Conservation (phyloP, 1,140 invertebrate genomes). For the Pseudobourletiella spinata region DNA sequence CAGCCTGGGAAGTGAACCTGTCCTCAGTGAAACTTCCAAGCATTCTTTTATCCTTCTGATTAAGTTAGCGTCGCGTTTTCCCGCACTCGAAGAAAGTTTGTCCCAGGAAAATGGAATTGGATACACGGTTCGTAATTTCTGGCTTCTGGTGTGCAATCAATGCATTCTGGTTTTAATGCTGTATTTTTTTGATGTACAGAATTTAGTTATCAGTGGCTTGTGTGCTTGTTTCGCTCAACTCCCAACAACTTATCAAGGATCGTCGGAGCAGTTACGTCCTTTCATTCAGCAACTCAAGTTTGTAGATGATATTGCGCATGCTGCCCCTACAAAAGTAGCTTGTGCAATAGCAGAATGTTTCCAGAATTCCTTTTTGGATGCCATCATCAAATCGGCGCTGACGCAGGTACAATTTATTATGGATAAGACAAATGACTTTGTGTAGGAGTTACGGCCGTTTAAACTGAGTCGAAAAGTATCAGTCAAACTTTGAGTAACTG, state of each 20-base stretch:
- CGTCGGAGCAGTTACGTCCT: slow-evolving; percentile 21
- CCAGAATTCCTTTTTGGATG: slow-evolving; percentile 23
- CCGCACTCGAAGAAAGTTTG: slow-evolving; percentile 26
- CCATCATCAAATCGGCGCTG: slow-evolving; percentile 29
- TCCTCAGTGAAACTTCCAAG: slow-evolving; percentile 20
- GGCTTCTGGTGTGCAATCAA: not conserved
- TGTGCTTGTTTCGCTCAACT: slow-evolving; percentile 34
- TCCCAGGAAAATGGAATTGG: slow-evolving; percentile 25
- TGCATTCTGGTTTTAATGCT: not conserved
- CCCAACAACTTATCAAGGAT: slow-evolving; percentile 24
- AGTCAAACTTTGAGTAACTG: not conserved
- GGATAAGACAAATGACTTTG: too few species aligned
- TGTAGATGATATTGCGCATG: slow-evolving; percentile 27
- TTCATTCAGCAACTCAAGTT: slow-evolving; percentile 31
- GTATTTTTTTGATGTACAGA: too few species aligned
- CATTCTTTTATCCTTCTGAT: slow-evolving; percentile 32
- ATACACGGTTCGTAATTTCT: slow-evolving; percentile 21
- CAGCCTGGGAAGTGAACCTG: slow-evolving; percentile 18
- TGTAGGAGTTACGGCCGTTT: too few species aligned
- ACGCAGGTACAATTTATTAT: slow-evolving; percentile 27
- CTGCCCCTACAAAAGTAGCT: slow-evolving; percentile 15
- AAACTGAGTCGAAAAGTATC: not conserved
- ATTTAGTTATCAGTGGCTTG: slow-evolving; percentile 31
- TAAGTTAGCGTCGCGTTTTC: slow-evolving; percentile 21
- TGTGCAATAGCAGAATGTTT: slow-evolving; percentile 30